Evolutionary conservation across 2,113 vertebrate species (phyloP), one percentile per base, ranked within the genome.

Genomic region (Lynx canadensis): DNA sequence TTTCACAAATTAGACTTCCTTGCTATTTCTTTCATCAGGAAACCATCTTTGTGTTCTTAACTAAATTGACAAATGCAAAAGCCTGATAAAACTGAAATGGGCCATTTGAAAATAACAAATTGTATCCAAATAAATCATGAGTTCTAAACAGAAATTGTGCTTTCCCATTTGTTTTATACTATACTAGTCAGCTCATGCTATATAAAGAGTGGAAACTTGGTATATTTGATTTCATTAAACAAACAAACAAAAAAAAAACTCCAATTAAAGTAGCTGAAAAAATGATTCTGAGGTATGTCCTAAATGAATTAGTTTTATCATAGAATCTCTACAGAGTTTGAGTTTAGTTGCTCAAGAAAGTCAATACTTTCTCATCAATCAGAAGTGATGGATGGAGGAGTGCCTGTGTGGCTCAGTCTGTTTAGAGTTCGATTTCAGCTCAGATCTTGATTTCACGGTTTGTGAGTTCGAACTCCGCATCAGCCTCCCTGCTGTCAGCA

Each of bases 51-150:
- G 14, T 23, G 5, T 79, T 94, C n/a, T 52, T 81, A 69, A 81
- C 41, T 8, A 74, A 78, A 63, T 4, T 18, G 83, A 60, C 29
- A 96, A 94, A 94, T 38, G 66, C 50, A 66, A 97, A 96, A 87
- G 86, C 25, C 5, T 33, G 91, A 52, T 38, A 18, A 69, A 89
- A 76, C 14, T 65, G 25, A 82, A 76, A 82, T 13, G 11, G 38
- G 31, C 5, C 15, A 93, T 14, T 27, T 95, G 50, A 66, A 81
- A 89, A 95, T 65, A 4, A 31, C 36, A 63, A 92, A 82, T 41
- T 27, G 1, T 63, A 15, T 68, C 12, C 71, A 92, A 65, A 80
- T 78, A 93, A 89, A 63, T 69, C 19, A 16, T 55, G 79, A 87
- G 13, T 81, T 82, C 29, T 94, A 84, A 79, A 82, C 11, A 92